Conservation (phyloP, 2,797 vertebrate genomes). For the Falco naumanni region DNA sequence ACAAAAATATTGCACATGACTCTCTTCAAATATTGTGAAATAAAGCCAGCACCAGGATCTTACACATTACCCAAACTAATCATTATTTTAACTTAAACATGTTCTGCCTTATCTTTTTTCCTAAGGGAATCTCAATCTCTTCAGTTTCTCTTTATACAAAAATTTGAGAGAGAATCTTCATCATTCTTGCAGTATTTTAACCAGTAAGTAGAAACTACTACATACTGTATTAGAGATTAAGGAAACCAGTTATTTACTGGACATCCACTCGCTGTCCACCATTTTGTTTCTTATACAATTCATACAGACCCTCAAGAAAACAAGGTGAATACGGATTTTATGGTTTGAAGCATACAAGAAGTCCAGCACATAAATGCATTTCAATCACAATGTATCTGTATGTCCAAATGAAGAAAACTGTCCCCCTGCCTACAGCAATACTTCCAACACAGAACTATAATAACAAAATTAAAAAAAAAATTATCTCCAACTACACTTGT, state of each 20-base stretch:
- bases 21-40: background rate
- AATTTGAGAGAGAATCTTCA: background rate
- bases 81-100: background rate
- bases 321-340: background rate
- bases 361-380: background rate
- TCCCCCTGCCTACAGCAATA: background rate
- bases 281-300: background rate
- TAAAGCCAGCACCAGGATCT: background rate
- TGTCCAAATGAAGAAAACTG: background rate
- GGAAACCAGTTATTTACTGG: background rate
- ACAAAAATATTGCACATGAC: fast-evolving
- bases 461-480: background rate
- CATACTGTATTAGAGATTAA: background rate
- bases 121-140: background rate
- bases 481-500: background rate
- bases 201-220: background rate
- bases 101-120: background rate
- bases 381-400: background rate
- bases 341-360: background rate
- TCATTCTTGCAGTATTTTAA: background rate
- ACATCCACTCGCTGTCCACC: background rate
- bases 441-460: background rate
- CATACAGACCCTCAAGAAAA: background rate
- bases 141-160: background rate
- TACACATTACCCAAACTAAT: background rate